phyloP scores from a whole-genome alignment of 2,888 invertebrate genomes.

The Helicoverpa assulta region DNA sequence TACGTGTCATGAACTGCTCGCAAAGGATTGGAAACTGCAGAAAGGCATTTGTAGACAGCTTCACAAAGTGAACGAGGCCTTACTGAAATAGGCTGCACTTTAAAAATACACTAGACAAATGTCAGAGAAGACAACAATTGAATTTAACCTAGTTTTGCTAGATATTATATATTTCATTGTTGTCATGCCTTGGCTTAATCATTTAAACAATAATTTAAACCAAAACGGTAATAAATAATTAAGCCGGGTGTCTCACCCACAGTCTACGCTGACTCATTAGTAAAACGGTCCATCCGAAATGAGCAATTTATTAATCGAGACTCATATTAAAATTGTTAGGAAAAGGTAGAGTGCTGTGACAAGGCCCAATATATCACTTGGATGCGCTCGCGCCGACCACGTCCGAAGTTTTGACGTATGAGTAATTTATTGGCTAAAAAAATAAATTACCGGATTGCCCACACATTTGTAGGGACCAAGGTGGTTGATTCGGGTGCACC shows the following conservation, averaged over 20 bases:
- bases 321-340: constrained; percentile 81
- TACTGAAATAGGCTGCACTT: constrained; percentile 1
- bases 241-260: constrained; percentile 45
- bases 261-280: constrained; percentile 71
- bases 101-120: constrained; percentile 16
- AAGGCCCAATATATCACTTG: constrained; percentile 87
- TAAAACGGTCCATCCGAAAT: constrained; percentile 75
- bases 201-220: not conserved
- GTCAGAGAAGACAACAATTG: not conserved
- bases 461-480: constrained; percentile 87
- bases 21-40: constrained; percentile 36
- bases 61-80: constrained; percentile 12
- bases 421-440: constrained; percentile 90
- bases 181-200: not conserved
- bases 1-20: constrained; percentile 38
- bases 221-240: constrained; percentile 38
- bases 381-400: constrained; percentile 72
- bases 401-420: constrained; percentile 88
- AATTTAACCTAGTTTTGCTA: not conserved
- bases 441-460: constrained; percentile 89
- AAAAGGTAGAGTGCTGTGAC: constrained; percentile 85
- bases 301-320: constrained; percentile 82
- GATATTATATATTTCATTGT: not conserved
- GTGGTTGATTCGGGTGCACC: constrained; percentile 87
- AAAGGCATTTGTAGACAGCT: constrained; percentile 34